A percentile compares a stretch with the other conserved stretches of the same genome.
Evolutionary conservation across 2,113 vertebrate species (phyloP).

Genomic region (Rhodinocichla rosea): DNA sequence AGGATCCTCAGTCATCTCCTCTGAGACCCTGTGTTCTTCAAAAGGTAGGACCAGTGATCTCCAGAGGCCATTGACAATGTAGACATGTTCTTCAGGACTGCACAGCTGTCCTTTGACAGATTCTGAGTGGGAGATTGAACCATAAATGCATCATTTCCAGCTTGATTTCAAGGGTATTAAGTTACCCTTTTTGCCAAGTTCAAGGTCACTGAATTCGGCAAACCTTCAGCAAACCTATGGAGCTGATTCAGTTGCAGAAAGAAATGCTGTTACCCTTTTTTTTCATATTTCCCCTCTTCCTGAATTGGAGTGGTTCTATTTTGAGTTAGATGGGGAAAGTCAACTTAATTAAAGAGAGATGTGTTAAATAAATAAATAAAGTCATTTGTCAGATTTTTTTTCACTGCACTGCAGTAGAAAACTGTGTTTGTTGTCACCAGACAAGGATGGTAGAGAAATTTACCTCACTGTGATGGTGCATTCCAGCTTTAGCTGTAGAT

Average conservation of each 20-base stretch:
- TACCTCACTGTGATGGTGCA: not conserved
- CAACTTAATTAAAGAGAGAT: not conserved
- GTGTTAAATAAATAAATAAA: not conserved
- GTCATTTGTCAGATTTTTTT: not conserved
- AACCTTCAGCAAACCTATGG: not conserved
- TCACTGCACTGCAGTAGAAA: not conserved
- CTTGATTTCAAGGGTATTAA: not conserved
- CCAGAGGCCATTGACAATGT: not conserved
- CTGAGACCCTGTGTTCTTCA: not conserved
- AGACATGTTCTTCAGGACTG: rapidly evolving
- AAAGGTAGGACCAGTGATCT: not conserved
- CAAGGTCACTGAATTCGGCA: not conserved
- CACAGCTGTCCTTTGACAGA: rapidly evolving
- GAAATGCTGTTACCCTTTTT: not conserved
- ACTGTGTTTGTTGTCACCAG: not conserved
- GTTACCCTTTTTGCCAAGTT: not conserved
- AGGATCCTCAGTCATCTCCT: not conserved
- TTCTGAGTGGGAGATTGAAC: rapidly evolving
- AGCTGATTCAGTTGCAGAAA: not conserved
- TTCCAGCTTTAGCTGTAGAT: not conserved
- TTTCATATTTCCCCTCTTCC: not conserved
- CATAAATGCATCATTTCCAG: not conserved
- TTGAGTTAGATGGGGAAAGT: not conserved
- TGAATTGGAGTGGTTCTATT: not conserved
- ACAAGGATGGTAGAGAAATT: not conserved